Base-by-base conservation (phyloP, 2,888 invertebrate genomes). In the Patella caerulea region DNA sequence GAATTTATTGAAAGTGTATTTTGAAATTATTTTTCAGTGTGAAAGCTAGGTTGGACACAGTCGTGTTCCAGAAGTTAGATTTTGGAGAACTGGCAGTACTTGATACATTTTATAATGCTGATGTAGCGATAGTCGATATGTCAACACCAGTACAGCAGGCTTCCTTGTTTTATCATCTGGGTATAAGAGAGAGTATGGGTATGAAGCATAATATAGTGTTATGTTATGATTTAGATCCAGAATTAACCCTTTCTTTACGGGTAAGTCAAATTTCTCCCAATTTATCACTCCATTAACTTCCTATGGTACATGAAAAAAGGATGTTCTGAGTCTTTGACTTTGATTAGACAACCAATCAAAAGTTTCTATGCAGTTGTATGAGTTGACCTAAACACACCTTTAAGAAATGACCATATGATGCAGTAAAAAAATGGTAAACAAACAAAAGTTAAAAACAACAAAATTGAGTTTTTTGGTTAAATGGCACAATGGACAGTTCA, bases 61-160 rank as follows among this genome's bases (percentile, higher is more conserved):
- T 92, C 7, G 85, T 85, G 5, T 99, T 98, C 94, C 97, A 99
- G 91, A 97, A 97, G 91, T 93, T 99, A 84, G 99, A 99, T 93
- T 99, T 98, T 93, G 99, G 98, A 0, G 99, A 99, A 93, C 96
- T 97, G 17, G 96, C 96, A 92, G 96, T 97, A 0, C 92, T 98
- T 88, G 98, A 98, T 91, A 95, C 95, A 84, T 99, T 99, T 93
- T 99, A 99, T 92, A 98, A 98, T 94, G 99, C 99, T 0, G 99
- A 99, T 92, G 97, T 99, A 72, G 98, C 97, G 0, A 94, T 99
- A 69, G 97, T 99, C 71, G 99, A 99, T 92, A 94, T 99, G 85
- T 97, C 97, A 56, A 93, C 98, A 75, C 88, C 87, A 45, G 84
- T 96, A 52, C 99, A 99, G 92, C 98, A 98, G 91, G 96, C 97